Evolutionary conservation across 2,888 invertebrate genomes (phyloP), one percentile per base, ranked within the genome.

Genomic region (Metallyticus violacea): DNA sequence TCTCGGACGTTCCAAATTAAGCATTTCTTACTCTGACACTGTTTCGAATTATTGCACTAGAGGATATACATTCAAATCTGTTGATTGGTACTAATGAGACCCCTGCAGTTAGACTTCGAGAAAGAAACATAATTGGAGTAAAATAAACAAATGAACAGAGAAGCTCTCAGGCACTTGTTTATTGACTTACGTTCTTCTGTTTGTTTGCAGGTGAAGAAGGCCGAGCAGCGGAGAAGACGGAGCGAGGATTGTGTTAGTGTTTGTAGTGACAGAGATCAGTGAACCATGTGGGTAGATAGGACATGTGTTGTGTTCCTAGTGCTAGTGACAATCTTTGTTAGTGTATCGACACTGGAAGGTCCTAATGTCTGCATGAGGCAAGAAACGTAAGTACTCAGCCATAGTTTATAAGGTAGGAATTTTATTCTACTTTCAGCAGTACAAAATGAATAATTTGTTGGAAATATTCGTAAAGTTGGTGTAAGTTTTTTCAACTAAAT

Each of bases 291-390:
- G 40, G 76, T 29, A 22, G 22, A 40, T 7, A 40, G 26, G 40
- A n/a, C 83, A 83, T 29, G 83, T 83, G 83, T 2, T 9, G 80
- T n/a, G 26, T 26, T 30, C 29, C 77, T 86, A 77, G 79, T 85
- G 76, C 82, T 30, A 62, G 40, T 62, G 40, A 62, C 40, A 62
- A 15, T 62, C 22, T 62, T 62, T 15, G 15, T 62, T 2, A 62
- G 40, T 62, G 40, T 15, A 15, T 30, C 80, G 9, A 85, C 89
- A 2, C 89, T 96, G 15, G 94, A 95, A 89, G 97, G 97, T 83
- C 95, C 96, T 29, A 96, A 97, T 92, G 94, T 97, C 88, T 97
- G 97, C 92, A 96, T 95, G 7, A 94, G 94, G 89, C 95, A 96
- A 90, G 96, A 96, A 92, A 93, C 94, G 96, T 96, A 91, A 95